Evolutionary conservation across 2,113 vertebrate genomes (phyloP), one percentile per base, ranked within the genome.

Genomic region (Phrynosoma blainvillii): DNA sequence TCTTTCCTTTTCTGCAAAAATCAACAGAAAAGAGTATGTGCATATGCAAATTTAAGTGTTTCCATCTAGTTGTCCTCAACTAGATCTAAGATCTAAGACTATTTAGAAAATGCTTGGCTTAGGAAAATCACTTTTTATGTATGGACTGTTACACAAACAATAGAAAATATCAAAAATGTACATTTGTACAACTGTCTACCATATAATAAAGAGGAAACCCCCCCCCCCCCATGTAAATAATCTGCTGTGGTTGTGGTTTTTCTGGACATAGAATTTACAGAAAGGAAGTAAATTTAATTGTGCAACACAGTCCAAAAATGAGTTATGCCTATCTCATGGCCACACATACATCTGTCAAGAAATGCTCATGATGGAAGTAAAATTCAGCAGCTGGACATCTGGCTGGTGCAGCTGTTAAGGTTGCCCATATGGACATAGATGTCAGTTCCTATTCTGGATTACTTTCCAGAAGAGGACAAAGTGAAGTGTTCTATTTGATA

Each of bases 371-470:
- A 79, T 54, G 3, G 36, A 79, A 86, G 88, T 0, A 1, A 56
- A 47, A 77, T 56, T n/a, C 89, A 90, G n/a, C 70, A 94, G 85
- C 75, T 87, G 84, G 74, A 84, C 84, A 93, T 92, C 91, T 93
- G 84, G 89, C 70, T 56, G 91, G 79, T 84, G 89, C 90, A 93
- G 83, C 85, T 95, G 90, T 90, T 80, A 82, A 84, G 62, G 80
- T 84, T 4, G 68, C 86, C 81, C 79, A 84, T 85, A 84, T 88
- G 54, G 82, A 79, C 77, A 85, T 59, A 82, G 91, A 89, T 80
- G 81, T 93, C 94, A 90, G 42, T 82, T 93, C 88, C 86, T 92
- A 66, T 85, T 90, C 90, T 84, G 88, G 85, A 90, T 1, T 0
- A 12, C 90, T 71, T 56, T 87, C 74, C 80, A 92, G 71, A 86